These are phyloP conservation scores for Phrynosoma blainvillii DNA, from an alignment of 2,113 vertebrate genomes.

Conservation along the genomic window DNA sequence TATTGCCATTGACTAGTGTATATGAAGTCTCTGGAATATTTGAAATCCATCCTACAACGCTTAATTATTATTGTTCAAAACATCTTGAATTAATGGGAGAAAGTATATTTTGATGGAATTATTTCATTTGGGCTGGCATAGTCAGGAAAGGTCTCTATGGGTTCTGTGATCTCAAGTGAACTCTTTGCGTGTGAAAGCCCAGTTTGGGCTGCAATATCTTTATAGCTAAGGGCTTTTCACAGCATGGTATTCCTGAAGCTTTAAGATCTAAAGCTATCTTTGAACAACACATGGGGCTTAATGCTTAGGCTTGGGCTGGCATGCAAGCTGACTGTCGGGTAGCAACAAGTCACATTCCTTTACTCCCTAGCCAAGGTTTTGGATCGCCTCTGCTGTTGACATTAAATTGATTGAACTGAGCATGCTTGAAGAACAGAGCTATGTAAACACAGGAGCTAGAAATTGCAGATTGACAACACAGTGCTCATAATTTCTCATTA, in stretches of 20 bases:
- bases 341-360: constrained; percentile 32
- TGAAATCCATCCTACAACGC: background rate
- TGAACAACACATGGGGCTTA: background rate
- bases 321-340: background rate
- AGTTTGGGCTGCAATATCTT: constrained; percentile 14
- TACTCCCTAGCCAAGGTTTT: constrained; percentile 58
- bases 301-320: constrained; percentile 10
- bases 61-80: background rate
- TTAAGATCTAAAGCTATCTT: constrained; percentile 27
- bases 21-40: background rate
- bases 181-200: background rate
- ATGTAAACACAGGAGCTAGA: constrained; percentile 36
- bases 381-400: constrained; percentile 67
- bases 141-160: background rate
- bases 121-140: background rate
- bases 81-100: background rate
- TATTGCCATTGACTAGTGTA: background rate
- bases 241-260: constrained; percentile 38
- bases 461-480: rapidly evolving
- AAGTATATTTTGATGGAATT: background rate
- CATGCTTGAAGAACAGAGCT: constrained; percentile 12
- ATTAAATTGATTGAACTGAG: constrained; percentile 60
- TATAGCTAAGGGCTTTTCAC: constrained; percentile 15
- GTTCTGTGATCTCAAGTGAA: constrained; percentile 4
- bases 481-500: background rate